Conservation (phyloP, 1,140 invertebrate genomes). For the Drosophila tani region DNA sequence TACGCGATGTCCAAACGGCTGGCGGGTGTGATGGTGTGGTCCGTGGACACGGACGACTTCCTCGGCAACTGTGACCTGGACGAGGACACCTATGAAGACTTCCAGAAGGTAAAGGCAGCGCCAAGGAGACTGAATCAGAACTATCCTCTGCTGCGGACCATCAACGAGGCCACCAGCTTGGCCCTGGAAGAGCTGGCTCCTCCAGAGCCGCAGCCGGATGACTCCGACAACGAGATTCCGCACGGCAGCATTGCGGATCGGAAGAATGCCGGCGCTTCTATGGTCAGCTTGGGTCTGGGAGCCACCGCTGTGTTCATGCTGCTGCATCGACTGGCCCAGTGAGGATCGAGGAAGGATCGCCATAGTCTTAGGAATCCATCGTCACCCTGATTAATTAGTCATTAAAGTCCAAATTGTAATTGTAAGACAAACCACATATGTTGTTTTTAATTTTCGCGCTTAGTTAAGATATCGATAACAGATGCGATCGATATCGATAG, state of each 20-base stretch:
- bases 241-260: constrained; percentile 64
- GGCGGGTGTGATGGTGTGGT: constrained; percentile 94
- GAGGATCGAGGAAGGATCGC: background rate
- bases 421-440: constrained; percentile 14
- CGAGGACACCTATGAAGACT: constrained; percentile 85
- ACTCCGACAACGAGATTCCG: constrained; percentile 69
- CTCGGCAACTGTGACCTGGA: constrained; percentile 87
- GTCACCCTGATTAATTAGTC: constrained; percentile 33
- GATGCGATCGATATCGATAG: background rate
- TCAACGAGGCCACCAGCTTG: constrained; percentile 87
- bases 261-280: constrained; percentile 48
- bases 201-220: constrained; percentile 78
- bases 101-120: constrained; percentile 61
- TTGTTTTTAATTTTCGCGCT: background rate
- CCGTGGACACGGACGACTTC: constrained; percentile 92
- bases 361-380: constrained; percentile 42
- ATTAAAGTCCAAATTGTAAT: constrained; percentile 58
- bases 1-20: constrained; percentile 88
- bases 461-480: background rate
- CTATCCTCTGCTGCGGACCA: constrained; percentile 88
- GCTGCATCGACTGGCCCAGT: constrained; percentile 44
- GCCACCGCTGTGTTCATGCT: constrained; percentile 41
- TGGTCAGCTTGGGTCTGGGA: constrained; percentile 51
- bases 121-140: constrained; percentile 85
- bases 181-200: constrained; percentile 86